Conservation (phyloP, 2,888 invertebrate species). For the Himalopsyche japonica region DNA sequence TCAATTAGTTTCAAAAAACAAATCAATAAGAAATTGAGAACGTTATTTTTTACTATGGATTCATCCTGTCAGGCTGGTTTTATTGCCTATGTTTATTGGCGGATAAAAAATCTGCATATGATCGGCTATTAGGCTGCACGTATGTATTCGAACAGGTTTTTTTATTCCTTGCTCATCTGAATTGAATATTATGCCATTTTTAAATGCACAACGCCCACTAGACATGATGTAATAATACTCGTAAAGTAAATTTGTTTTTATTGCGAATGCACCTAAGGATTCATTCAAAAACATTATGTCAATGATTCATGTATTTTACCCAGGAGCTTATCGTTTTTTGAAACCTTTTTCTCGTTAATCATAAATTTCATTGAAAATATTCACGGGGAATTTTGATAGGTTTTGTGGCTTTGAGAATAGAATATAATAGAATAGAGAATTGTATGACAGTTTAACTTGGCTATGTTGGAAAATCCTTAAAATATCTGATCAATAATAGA, state of each 20-base stretch:
- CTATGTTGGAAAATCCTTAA: too few species aligned
- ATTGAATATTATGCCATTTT: neutral
- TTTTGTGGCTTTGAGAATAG: neutral
- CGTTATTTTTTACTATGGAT: neutral
- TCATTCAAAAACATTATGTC: neutral
- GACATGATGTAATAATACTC: neutral
- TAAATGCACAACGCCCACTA: neutral
- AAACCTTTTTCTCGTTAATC: neutral
- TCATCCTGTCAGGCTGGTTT: neutral
- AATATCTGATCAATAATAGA: too few species aligned
- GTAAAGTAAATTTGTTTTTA: neutral
- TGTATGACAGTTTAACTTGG: too few species aligned
- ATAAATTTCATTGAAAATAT: neutral
- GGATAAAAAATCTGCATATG: neutral
- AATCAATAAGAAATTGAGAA: neutral
- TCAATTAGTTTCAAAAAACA: too few species aligned
- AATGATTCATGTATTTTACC: neutral
- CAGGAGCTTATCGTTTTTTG: neutral
- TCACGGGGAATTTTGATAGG: neutral
- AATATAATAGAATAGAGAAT: too few species aligned
- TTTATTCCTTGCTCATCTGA: neutral
- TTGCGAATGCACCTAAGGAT: neutral
- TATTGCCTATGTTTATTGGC: neutral
- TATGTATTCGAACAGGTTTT: neutral
- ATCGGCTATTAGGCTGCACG: neutral